Conservation (phyloP, 2,797 vertebrate genomes). For the Brotogeris chrysoptera region DNA sequence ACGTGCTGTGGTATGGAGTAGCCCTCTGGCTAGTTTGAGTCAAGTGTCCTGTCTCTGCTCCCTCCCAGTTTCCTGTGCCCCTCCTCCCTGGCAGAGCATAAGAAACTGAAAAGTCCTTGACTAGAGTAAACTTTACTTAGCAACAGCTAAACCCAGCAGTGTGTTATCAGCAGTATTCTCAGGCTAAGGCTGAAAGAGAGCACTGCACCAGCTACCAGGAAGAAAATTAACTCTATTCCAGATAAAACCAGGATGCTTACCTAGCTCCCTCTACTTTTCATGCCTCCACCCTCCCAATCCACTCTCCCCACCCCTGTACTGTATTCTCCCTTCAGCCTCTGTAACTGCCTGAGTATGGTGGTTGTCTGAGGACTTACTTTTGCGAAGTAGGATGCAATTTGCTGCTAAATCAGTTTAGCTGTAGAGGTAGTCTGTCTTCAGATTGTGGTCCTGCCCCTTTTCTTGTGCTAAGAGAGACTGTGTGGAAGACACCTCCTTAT, state of each 20-base stretch:
- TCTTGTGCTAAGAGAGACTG: background rate
- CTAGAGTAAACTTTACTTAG: background rate
- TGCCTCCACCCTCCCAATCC: background rate
- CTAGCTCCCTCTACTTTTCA: background rate
- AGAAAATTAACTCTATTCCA: background rate
- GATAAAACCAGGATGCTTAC: background rate
- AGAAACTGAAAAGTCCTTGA: background rate
- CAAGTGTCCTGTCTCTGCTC: background rate
- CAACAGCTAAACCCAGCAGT: background rate
- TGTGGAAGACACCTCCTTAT: rapidly evolving
- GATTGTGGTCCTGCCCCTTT: background rate
- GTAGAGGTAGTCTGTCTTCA: background rate
- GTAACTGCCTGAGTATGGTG: rapidly evolving
- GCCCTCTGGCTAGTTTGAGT: background rate
- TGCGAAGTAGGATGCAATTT: background rate
- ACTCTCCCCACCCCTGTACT: background rate
- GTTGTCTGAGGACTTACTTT: background rate
- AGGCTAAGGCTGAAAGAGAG: background rate
- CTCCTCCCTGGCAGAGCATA: background rate
- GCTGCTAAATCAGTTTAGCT: background rate
- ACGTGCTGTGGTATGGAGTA: background rate
- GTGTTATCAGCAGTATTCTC: background rate
- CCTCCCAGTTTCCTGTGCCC: rapidly evolving
- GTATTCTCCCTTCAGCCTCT: background rate
- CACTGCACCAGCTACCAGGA: background rate